phyloP scores from a whole-genome alignment of 35 echinoderm and acorn worm species.

The Apostichopus japonicus region DNA sequence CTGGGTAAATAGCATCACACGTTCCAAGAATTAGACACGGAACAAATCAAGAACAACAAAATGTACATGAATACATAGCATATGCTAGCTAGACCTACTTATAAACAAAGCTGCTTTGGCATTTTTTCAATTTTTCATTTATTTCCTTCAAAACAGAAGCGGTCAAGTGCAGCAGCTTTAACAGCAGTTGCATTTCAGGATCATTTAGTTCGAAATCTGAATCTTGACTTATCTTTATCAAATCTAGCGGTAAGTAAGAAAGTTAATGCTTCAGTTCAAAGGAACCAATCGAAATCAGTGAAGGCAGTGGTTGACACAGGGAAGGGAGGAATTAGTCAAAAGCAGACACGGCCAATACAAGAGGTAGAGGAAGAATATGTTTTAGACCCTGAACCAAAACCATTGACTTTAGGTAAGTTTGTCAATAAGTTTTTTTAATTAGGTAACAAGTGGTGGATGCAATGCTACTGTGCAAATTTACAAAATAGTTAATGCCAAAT shows the following conservation, averaged over 20 bases:
- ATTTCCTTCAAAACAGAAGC: not conserved
- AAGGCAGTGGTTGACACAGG: conserved; percentile 85
- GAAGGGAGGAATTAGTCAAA: conserved; percentile 31
- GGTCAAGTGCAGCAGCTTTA: conserved; percentile 49
- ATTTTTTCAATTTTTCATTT: no score
- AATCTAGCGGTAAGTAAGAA: conserved; percentile 11
- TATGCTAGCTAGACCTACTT: no score
- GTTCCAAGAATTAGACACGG: no score
- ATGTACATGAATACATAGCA: no score
- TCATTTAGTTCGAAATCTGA: conserved; percentile 67
- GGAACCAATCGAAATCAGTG: conserved; percentile 61
- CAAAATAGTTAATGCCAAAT: no score
- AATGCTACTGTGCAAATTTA: no score
- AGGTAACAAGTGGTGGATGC: no score
- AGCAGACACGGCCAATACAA: conserved; percentile 32
- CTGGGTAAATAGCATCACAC: no score
- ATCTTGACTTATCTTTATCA: conserved; percentile 77
- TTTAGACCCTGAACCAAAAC: conserved; percentile 70
- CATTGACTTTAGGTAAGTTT: conserved; percentile 69
- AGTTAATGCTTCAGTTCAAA: conserved; percentile 31
- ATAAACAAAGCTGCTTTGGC: no score
- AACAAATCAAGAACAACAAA: no score
- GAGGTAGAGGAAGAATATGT: conserved; percentile 77
- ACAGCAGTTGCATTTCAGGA: conserved; percentile 94
- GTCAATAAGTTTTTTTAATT: no score